A percentile compares a stretch with the other conserved stretches of the same genome.
These are phyloP conservation scores for Heliocidaris erythrogramma DNA, from an alignment of 35 echinoderm and acorn worm species.

Conservation along the genomic window DNA sequence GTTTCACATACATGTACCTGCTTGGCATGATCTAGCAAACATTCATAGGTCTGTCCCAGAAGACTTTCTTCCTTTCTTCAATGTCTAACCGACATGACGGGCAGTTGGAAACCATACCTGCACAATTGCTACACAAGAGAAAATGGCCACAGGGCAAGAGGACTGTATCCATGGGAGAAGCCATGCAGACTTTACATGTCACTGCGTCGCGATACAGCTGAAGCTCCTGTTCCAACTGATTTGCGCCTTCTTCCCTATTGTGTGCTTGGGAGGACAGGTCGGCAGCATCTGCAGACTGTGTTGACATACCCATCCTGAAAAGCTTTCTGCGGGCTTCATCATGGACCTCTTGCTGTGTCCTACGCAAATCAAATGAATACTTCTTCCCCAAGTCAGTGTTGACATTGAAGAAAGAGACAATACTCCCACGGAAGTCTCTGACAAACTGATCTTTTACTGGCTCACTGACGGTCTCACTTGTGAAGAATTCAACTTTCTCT, in stretches of 20 bases:
- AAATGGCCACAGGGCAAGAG: slow-evolving; percentile 87
- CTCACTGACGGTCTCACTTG: slow-evolving; percentile 78
- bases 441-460: slow-evolving; percentile 76
- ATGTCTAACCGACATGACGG: slow-evolving; percentile 70
- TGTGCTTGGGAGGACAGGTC: slow-evolving; percentile 41
- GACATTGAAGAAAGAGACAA: slow-evolving; percentile 84
- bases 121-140: slow-evolving; percentile 65
- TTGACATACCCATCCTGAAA: slow-evolving; percentile 34
- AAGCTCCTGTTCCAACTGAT: slow-evolving; percentile 62
- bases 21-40: not conserved
- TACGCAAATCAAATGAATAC: slow-evolving; percentile 89
- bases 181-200: slow-evolving; percentile 91
- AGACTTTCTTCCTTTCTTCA: slow-evolving; percentile 54
- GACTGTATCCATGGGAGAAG: slow-evolving; percentile 68
- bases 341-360: slow-evolving; percentile 86
- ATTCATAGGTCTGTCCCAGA: slow-evolving; percentile 24
- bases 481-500: slow-evolving; percentile 91
- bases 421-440: slow-evolving; percentile 81
- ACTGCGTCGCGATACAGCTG: slow-evolving; percentile 58
- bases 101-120: slow-evolving; percentile 62
- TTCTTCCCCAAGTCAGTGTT: slow-evolving; percentile 87
- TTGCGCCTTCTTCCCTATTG: slow-evolving; percentile 26
- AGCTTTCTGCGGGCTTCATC: slow-evolving; percentile 76
- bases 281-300: not conserved
- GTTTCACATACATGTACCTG: not conserved